phyloP scores from a whole-genome alignment of 2,888 invertebrate species.

The Caenorhabditis afra region DNA sequence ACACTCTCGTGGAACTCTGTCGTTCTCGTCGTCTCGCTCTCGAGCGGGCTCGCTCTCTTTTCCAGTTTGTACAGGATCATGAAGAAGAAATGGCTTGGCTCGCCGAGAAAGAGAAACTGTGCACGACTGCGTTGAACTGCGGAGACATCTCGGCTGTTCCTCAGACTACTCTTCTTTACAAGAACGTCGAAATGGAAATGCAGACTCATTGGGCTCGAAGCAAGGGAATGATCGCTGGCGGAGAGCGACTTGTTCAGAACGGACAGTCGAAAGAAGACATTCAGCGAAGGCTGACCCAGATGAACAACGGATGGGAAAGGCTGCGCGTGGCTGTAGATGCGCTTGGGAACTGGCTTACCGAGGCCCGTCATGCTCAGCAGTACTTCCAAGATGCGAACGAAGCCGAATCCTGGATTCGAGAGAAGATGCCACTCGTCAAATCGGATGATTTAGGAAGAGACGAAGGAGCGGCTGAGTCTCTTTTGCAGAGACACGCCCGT shows the following conservation, averaged over 20 bases:
- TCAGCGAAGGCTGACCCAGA: constrained; percentile 59
- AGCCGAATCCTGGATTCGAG: constrained; percentile 96
- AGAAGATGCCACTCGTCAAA: constrained; percentile 92
- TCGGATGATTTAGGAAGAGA: constrained; percentile 90
- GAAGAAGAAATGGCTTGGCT: constrained; percentile 99
- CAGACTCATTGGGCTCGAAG: constrained; percentile 83
- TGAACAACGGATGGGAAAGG: constrained; percentile 87
- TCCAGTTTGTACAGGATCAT: constrained; percentile 93
- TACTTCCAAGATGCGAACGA: constrained; percentile 90
- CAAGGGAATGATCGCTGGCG: constrained; percentile 81
- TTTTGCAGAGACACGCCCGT: constrained; percentile 82
- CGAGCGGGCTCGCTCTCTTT: constrained; percentile 93
- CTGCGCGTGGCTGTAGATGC: constrained; percentile 89
- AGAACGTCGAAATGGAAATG: constrained; percentile 88
- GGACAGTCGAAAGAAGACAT: constrained; percentile 68
- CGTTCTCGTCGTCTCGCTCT: constrained; percentile 88
- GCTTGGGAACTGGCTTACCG: constrained; percentile 87
- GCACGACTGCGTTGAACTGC: constrained; percentile 92
- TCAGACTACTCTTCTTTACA: constrained; percentile 84
- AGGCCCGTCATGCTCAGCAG: constrained; percentile 94
- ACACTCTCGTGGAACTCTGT: constrained; percentile 86
- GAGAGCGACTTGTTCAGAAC: constrained; percentile 74
- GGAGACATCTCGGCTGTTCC: constrained; percentile 93
- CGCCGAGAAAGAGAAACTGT: constrained; percentile 91
- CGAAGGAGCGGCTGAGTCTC: constrained; percentile 73